Conservation (phyloP, 2,113 vertebrate species). For the rat (Rattus norvegicus) region DNA sequence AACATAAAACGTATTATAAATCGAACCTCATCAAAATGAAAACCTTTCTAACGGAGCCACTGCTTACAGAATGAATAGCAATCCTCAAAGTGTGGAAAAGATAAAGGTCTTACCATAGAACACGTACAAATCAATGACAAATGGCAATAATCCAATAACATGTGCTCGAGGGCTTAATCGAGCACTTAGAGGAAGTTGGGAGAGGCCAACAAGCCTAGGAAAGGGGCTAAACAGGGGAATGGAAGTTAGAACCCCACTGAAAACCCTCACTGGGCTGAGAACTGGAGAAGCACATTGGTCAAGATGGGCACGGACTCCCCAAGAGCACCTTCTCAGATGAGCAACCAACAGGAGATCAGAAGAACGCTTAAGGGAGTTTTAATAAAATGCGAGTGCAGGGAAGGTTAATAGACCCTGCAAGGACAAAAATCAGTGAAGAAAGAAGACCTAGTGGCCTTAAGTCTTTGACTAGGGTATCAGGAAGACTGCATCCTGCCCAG, state of each 20-base stretch:
- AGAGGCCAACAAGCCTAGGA: not conserved
- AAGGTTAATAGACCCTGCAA: not conserved
- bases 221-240: not conserved
- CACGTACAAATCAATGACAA: not conserved
- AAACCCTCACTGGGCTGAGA: not conserved
- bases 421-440: not conserved
- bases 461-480: not conserved
- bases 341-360: no score
- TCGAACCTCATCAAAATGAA: not conserved
- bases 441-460: not conserved
- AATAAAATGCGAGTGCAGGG: not conserved
- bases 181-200: not conserved
- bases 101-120: not conserved
- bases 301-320: not conserved
- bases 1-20: not conserved
- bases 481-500: not conserved
- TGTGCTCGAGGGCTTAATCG: not conserved
- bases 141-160: not conserved
- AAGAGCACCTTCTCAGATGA: not conserved
- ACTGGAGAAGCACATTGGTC: not conserved
- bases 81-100: not conserved
- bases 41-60: not conserved
- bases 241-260: not conserved
- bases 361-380: not conserved
- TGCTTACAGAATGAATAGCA: not conserved